Base-by-base conservation (phyloP, 1,140 invertebrate genomes). In the Caenorhabditis tropicalis region DNA sequence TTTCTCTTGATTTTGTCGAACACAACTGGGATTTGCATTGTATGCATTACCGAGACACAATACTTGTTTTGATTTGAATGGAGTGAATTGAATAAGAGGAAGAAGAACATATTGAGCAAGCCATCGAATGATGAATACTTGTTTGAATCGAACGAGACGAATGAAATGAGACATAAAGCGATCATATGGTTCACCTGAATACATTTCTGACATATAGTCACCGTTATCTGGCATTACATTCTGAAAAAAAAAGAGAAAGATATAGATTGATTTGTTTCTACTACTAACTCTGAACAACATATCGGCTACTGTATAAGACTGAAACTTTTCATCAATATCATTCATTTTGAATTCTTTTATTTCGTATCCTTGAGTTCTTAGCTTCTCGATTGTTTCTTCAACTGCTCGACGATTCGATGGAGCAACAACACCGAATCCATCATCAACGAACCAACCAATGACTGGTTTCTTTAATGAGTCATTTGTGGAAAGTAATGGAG, bases 401-500 rank as follows among this genome's bases (percentile, higher is more conserved):
- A 90, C 89, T 16, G 82, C 87, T 16, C 90, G 87, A 12, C 39
- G 21, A 48, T 82, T 91, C 88, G 80, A 88, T n/a, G 89, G 89
- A 10, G 85, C 87, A n/a, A 90, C 84, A 39, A 48, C 49, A 43
- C 90, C 56, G 46, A 90, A 90, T n/a, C 89, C 89, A 58, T 91
- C 90, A 70, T 86, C 36, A 10, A 65, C 58, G 46, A 88, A 90
- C 82, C 89, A 90, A 36, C 89, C 89, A 39, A 90, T 90, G 24
- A 87, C 74, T 29, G 91, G 74, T 56, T 56, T 27, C 53, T 56
- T 56, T 15, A 21, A 10, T 27, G 21, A 27, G 21, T 6, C 24
- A 56, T 7, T 10, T 56, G 53, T 56, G 7, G 53, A 56, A 27
- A 56, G 21, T n/a, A 56, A 56, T 27, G 53, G 53, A 56, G 53